These are phyloP conservation scores for Parasteatoda tepidariorum DNA, from an alignment of 1,140 invertebrate genomes.

Conservation along the genomic window DNA sequence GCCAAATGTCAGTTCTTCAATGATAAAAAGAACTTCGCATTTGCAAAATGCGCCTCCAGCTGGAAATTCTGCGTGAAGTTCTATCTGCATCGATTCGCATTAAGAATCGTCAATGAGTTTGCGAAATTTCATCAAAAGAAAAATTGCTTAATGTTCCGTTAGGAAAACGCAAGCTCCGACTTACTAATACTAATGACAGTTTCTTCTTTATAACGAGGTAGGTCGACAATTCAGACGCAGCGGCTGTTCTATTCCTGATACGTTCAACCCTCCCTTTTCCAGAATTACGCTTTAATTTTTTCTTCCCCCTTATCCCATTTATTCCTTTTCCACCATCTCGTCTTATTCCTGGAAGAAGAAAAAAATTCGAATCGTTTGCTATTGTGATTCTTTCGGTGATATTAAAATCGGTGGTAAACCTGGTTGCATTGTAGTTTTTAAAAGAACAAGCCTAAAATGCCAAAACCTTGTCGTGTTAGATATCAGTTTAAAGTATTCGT, in stretches of 20 bases:
- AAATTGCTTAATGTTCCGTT: constrained; percentile 60
- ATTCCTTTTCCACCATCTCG: neutral
- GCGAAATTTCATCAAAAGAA: constrained; percentile 54
- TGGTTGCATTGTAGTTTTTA: too few relatives aligned
- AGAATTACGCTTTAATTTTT: neutral
- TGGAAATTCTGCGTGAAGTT: neutral
- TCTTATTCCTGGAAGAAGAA: neutral
- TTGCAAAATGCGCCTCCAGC: neutral
- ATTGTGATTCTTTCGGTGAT: too few relatives aligned
- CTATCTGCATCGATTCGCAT: constrained; percentile 49
- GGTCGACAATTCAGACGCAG: constrained; percentile 51
- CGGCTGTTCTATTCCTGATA: constrained; percentile 35
- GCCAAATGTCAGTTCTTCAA: neutral
- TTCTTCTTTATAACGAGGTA: constrained; percentile 35
- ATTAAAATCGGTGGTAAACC: too few relatives aligned
- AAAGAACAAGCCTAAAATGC: too few relatives aligned
- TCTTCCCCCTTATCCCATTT: constrained; percentile 13
- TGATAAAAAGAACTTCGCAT: constrained; percentile 38
- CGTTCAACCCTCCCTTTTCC: neutral
- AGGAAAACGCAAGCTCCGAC: neutral
- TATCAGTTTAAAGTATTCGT: too few relatives aligned
- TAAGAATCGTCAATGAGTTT: constrained; percentile 59
- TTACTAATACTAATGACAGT: constrained; percentile 53
- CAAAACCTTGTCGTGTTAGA: too few relatives aligned
- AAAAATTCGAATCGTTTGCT: too few relatives aligned